phyloP scores from a whole-genome alignment of 1,140 invertebrate species.

The Drosophila pallidifrons region DNA sequence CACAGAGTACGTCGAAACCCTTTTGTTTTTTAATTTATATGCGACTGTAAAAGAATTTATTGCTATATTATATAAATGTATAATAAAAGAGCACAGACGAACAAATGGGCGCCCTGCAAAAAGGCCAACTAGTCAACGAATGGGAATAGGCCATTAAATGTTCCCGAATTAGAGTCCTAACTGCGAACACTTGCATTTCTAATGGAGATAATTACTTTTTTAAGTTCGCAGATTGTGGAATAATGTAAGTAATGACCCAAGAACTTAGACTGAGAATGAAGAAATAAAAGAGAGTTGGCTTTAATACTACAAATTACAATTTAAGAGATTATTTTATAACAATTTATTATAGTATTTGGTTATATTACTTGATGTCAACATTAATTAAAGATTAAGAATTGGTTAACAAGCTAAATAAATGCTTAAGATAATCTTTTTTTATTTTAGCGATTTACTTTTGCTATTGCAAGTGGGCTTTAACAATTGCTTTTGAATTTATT shows the following conservation, averaged over 20 bases:
- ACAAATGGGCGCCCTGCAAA: slow-evolving; percentile 39
- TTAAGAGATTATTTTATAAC: not conserved
- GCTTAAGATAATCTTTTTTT: no score
- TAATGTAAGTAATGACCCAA: not conserved
- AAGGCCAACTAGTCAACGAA: not conserved
- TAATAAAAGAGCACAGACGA: slow-evolving; percentile 47
- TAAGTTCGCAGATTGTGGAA: slow-evolving; percentile 20
- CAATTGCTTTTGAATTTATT: no score
- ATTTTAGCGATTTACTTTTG: no score
- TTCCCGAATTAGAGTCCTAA: slow-evolving; percentile 3
- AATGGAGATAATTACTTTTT: slow-evolving; percentile 33
- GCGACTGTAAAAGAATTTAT: slow-evolving; percentile 65
- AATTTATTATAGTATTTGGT: not conserved
- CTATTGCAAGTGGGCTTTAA: no score
- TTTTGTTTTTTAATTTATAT: slow-evolving; percentile 82
- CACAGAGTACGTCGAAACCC: slow-evolving; percentile 49
- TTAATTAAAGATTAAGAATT: no score
- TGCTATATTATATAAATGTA: slow-evolving; percentile 75
- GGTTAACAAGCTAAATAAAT: no score
- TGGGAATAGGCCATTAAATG: slow-evolving; percentile 1
- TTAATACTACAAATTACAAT: not conserved
- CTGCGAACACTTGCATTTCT: not conserved
- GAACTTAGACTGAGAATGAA: not conserved
- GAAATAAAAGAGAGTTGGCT: not conserved
- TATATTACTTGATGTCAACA: no score